Conservation (phyloP, 92 coral and sea anemone species). For the Epizoanthus ramosus region DNA sequence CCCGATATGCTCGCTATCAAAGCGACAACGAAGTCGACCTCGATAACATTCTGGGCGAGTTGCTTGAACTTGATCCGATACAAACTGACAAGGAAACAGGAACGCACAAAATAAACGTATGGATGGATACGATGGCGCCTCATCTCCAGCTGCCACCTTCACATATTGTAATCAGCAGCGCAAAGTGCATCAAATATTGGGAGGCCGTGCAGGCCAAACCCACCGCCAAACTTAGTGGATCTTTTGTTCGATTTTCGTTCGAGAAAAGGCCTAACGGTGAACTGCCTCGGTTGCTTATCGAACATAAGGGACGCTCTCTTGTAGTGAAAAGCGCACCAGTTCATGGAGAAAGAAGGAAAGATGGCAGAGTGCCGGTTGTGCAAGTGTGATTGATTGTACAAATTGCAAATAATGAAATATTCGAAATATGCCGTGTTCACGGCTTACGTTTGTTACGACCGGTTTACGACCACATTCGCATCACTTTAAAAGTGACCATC, state of each 20-base stretch:
- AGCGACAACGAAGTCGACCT: conserved; percentile 89
- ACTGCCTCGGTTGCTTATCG: conserved; percentile 86
- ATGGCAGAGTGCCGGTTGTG: conserved; percentile 32
- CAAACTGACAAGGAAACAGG: conserved; percentile 81
- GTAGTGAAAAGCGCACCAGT: conserved; percentile 86
- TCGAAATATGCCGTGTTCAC: not conserved
- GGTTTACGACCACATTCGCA: not conserved
- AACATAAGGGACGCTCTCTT: conserved; percentile 91
- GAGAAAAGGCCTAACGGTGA: conserved; percentile 92
- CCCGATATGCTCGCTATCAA: conserved; percentile 89
- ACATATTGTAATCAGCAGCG: conserved; percentile 88
- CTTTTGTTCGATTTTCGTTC: conserved; percentile 90
- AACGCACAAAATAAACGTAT: conserved; percentile 74
- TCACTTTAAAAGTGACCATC: too few relatives aligned
- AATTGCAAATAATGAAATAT: not conserved
- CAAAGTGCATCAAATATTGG: conserved; percentile 98
- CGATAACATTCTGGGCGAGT: conserved; percentile 83
- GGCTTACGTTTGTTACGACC: too few relatives aligned
- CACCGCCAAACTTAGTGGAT: conserved; percentile 90
- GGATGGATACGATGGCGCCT: conserved; percentile 87
- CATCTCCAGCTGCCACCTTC: conserved; percentile 85
- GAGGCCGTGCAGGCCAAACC: conserved; percentile 89
- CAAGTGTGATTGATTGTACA: conserved; percentile 4
- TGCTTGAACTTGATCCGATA: conserved; percentile 89
- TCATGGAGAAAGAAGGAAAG: conserved; percentile 39